Percentiles rank a stretch among this genome's conserved stretches.
Conservation (phyloP, 2,113 vertebrate species). For the human region GRCh38 chr13:57238001-57238500, state of each 20-base stretch:
- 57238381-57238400: neutral
- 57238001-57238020: neutral
- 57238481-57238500: neutral
- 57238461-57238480: neutral
- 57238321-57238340: neutral
- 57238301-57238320: neutral
- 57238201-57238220: neutral
- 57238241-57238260: neutral
- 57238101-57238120: neutral
- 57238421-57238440: neutral
- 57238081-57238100: neutral
- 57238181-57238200: neutral
- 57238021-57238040: neutral
- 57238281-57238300: neutral
- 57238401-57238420: neutral
- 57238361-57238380: neutral
- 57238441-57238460: neutral
- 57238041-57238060: neutral
- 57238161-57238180: neutral
- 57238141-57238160: neutral
- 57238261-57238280: neutral
- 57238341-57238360: neutral
- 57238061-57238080: neutral
- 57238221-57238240: neutral
- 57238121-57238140: rapidly evolving